Evolutionary conservation across 2,113 vertebrate species (phyloP).

Genomic region (Corythoichthys haematopterus): DNA sequence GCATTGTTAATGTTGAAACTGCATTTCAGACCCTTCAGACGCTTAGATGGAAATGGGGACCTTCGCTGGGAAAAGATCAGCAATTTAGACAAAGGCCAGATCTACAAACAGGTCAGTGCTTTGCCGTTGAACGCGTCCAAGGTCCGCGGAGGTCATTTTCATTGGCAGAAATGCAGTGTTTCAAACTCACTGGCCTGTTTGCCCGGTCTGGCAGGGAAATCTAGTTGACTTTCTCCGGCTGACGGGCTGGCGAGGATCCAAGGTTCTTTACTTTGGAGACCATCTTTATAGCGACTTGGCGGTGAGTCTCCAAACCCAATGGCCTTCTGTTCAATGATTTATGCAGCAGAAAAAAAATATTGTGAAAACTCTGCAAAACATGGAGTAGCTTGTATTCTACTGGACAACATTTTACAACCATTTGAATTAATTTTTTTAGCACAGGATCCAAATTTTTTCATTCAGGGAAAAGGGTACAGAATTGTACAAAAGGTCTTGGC

Average conservation of each 20-base stretch:
- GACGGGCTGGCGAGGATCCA: constrained; percentile 90
- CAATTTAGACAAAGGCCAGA: constrained; percentile 76
- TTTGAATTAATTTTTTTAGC: too few species aligned
- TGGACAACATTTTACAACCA: too few species aligned
- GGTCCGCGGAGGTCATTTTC: background rate
- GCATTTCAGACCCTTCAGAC: constrained; percentile 74
- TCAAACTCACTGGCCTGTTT: background rate
- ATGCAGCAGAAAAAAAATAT: background rate
- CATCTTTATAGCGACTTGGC: constrained; percentile 96
- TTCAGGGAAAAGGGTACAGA: background rate
- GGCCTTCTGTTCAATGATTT: background rate
- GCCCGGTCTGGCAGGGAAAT: constrained; percentile 79
- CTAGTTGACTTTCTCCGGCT: constrained; percentile 89
- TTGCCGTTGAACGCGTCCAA: too few species aligned
- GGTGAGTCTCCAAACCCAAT: constrained; percentile 66
- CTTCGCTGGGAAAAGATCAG: constrained; percentile 79
- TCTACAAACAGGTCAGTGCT: constrained; percentile 79
- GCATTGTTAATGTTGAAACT: background rate
- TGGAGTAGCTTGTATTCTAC: too few species aligned
- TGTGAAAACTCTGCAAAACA: background rate
- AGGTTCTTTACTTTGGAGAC: constrained; percentile 95
- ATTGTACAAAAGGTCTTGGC: background rate
- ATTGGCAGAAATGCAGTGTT: background rate
- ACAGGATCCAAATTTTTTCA: too few species aligned
- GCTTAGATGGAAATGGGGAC: constrained; percentile 75